These are phyloP conservation scores for Siniperca obscura DNA, from an alignment of 2,797 vertebrate genomes.

Conservation along the genomic window DNA sequence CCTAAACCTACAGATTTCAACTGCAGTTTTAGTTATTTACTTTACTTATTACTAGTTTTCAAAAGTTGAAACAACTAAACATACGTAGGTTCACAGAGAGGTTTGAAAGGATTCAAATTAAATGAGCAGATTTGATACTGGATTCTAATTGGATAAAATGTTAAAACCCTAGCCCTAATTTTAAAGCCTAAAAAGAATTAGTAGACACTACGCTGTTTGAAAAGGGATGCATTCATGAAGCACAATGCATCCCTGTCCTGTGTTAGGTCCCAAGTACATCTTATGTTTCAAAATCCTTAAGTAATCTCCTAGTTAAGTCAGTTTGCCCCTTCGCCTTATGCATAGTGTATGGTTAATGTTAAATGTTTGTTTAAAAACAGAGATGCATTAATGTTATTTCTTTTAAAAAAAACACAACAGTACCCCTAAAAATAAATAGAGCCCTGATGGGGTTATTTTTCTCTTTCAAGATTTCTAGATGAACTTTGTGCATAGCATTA, in stretches of 20 bases:
- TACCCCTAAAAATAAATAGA: constrained; percentile 1
- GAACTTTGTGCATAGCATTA: too few relatives aligned
- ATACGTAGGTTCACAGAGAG: not conserved
- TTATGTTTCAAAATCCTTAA: not conserved
- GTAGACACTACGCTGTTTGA: not conserved
- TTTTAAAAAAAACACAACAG: not conserved
- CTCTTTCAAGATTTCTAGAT: constrained; percentile 36
- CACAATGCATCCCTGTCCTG: not conserved
- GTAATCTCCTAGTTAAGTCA: not conserved
- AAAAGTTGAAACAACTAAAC: not conserved
- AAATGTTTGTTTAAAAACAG: not conserved
- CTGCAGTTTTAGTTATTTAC: not conserved
- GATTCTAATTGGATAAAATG: constrained; percentile 1
- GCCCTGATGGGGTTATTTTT: constrained; percentile 39
- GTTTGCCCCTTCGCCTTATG: not conserved
- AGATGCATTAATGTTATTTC: not conserved
- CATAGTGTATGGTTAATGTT: not conserved
- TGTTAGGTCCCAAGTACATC: not conserved
- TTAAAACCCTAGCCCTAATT: not conserved
- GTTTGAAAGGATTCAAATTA: not conserved
- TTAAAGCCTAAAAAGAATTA: not conserved
- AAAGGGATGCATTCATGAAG: not conserved
- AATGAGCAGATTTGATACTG: not conserved
- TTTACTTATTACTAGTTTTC: not conserved
- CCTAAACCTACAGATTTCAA: not conserved